Evolutionary conservation across 2,797 vertebrate species (phyloP), one percentile per base, ranked within the genome.

Genomic region (Eutrigla gurnardus): DNA sequence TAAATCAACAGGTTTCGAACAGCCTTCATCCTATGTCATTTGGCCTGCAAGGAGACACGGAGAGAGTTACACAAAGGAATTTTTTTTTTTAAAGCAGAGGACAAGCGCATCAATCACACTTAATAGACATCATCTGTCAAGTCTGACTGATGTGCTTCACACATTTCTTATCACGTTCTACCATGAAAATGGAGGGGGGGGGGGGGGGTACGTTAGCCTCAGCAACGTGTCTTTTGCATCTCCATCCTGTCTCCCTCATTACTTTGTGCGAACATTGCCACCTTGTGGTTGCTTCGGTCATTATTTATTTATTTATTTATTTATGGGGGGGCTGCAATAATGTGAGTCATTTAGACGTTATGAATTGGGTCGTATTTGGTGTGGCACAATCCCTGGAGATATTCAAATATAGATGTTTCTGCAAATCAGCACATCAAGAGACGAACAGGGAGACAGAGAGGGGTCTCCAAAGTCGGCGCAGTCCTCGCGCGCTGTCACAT

Each of bases 21-120:
- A 98, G 98, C 98, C 98, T 98, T 99, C 98, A 99, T 99, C 98
- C 98, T 99, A 99, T 99, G 98, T 97, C 98, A 99, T 99, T 99
- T 97, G 98, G 97, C 98, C 98, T 99, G 97, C 91, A 95, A 93
- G 92, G 81, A 90, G 77, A 88, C 92, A 96, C 94, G 95, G 93
- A 94, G 95, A 96, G 93, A 92, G 89, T 95, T 89, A 95, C 86
- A 95, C 93, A 92, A 63, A 73, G 49, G 63, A 11, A 49, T 65
- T 43, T 43, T 50, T 45, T 45, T 33, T 69, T 49, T 82, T 33
- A 65, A 77, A 78, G 53, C 65, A 76, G 57, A 76, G 39, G 58
- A 76, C 45, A 58, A 32, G 54, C 66, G 39, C 54, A 69, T 47
- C 43, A 58, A 69, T 69, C 66, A 47, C 6, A 55, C 59, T 80